phyloP scores from a whole-genome alignment of 2,113 vertebrate species.

The Hipposideros armiger region DNA sequence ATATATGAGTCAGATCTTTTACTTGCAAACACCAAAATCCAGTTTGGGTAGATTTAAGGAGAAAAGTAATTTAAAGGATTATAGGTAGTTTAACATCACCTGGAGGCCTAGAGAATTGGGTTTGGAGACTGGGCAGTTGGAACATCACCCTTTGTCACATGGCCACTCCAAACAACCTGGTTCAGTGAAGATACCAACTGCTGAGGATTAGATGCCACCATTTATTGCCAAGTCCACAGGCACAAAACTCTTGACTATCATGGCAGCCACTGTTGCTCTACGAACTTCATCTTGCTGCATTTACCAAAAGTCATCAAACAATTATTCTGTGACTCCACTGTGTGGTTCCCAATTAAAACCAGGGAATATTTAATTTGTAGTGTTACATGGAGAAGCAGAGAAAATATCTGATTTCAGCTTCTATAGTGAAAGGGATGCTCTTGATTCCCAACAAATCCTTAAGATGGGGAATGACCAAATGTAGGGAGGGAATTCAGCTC shows the following conservation, averaged over 20 bases:
- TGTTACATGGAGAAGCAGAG: background rate
- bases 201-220: background rate
- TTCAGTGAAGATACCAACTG: background rate
- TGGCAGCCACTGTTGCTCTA: background rate
- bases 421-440: background rate
- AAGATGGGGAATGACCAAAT: background rate
- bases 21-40: constrained; percentile 25
- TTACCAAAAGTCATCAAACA: background rate
- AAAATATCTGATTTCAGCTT: background rate
- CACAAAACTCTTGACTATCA: background rate
- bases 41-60: constrained; percentile 1
- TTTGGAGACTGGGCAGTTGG: background rate
- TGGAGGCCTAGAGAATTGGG: background rate
- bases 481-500: background rate
- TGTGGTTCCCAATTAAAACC: background rate
- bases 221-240: background rate
- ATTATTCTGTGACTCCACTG: background rate
- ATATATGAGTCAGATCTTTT: constrained; percentile 28
- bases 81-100: background rate
- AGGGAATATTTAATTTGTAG: constrained; percentile 3
- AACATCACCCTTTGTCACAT: background rate
- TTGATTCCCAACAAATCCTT: background rate
- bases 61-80: constrained; percentile 31
- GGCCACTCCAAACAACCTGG: background rate
- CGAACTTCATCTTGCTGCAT: background rate